phyloP scores from a whole-genome alignment of 2,113 vertebrate genomes.

The human (Homo sapiens) region DNA sequence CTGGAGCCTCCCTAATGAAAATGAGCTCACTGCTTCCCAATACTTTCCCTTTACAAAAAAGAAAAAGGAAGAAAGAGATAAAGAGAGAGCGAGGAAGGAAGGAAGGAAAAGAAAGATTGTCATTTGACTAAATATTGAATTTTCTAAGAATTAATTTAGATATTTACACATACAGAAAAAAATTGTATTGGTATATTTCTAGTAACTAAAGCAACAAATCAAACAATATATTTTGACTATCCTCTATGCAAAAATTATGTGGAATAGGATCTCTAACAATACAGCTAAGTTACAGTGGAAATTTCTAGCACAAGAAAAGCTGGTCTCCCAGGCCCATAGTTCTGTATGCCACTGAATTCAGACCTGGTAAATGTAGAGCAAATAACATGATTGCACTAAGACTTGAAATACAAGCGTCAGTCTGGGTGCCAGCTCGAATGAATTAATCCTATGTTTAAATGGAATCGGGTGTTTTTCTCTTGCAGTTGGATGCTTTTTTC shows the following conservation, averaged over 20 bases:
- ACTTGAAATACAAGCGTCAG: neutral
- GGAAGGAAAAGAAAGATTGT: no score
- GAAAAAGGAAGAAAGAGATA: no score
- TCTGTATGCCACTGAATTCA: fast-evolving
- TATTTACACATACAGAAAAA: neutral
- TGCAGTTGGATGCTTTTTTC: neutral
- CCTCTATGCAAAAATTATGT: neutral
- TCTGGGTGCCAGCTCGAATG: neutral
- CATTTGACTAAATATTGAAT: neutral
- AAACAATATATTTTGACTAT: neutral
- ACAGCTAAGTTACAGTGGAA: neutral
- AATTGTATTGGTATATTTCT: neutral
- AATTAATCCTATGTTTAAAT: neutral
- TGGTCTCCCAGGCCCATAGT: fast-evolving
- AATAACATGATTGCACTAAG: no score
- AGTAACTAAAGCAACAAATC: neutral
- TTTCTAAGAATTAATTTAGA: neutral
- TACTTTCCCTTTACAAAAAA: neutral
- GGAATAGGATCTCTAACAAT: neutral
- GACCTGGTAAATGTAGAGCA: neutral
- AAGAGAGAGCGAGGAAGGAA: no score
- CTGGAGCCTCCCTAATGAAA: neutral
- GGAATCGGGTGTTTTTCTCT: neutral
- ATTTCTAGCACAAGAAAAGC: neutral
- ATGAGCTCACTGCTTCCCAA: neutral